Evolutionary conservation across 35 echinoderm and acorn worm species (phyloP).

Genomic region (Heliocidaris tuberculata): DNA sequence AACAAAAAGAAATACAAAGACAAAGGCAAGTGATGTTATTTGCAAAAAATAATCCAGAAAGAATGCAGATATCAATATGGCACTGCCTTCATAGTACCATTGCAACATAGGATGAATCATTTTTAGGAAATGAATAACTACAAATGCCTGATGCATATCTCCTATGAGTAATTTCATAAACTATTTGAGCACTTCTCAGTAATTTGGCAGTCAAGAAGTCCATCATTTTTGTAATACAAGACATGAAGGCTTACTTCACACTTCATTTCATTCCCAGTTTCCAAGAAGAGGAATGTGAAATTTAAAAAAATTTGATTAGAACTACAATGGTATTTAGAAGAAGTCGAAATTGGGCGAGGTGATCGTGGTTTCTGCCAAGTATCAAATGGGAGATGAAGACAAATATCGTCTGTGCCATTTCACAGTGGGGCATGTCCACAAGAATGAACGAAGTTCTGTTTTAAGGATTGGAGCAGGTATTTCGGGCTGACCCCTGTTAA

Average conservation of each 20-base stretch:
- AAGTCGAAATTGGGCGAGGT: neutral
- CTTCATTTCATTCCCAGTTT: neutral
- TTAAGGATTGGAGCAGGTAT: neutral
- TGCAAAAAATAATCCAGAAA: neutral
- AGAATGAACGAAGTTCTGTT: neutral
- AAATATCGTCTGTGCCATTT: neutral
- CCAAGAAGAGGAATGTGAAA: neutral
- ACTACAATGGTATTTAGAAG: neutral
- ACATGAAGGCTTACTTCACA: neutral
- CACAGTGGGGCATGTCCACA: neutral
- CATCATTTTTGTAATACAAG: neutral
- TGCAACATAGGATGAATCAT: constrained; percentile 1
- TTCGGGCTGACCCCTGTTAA: neutral
- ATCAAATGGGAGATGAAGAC: neutral
- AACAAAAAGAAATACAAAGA: neutral
- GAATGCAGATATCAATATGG: neutral
- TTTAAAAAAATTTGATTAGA: neutral
- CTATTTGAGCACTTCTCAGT: neutral
- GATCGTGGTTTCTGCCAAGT: neutral
- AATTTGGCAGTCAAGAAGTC: neutral
- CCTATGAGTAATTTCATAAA: neutral
- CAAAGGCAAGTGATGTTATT: neutral
- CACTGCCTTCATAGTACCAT: neutral
- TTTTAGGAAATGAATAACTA: constrained; percentile 12
- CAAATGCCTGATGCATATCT: neutral